These are phyloP conservation scores for Colius striatus DNA, from an alignment of 2,113 vertebrate species.

Conservation along the genomic window DNA sequence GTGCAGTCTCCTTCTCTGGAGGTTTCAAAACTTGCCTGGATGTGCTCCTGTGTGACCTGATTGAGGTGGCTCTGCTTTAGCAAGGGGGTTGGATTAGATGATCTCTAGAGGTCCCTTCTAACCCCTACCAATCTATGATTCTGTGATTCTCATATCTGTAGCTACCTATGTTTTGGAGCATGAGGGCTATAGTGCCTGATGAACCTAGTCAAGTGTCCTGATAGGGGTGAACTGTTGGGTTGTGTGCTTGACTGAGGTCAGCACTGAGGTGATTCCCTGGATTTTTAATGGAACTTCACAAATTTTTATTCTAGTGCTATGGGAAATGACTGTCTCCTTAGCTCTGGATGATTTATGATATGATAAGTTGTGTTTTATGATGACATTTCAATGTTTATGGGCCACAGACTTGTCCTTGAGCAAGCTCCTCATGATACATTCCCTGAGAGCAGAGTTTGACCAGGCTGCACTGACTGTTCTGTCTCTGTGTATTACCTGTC, in stretches of 20 bases:
- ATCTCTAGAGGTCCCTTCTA: no score
- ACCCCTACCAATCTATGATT: no score
- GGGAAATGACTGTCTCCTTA: not conserved
- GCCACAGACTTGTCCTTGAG: not conserved
- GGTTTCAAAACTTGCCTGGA: no score
- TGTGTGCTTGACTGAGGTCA: not conserved
- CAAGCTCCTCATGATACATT: rapidly evolving
- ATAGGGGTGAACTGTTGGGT: not conserved
- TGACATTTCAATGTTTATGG: not conserved
- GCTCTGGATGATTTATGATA: not conserved
- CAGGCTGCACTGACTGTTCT: not conserved
- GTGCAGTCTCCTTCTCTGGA: no score
- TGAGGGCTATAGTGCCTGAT: not conserved
- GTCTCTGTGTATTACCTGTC: rapidly evolving
- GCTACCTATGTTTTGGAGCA: not conserved
- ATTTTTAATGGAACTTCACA: not conserved
- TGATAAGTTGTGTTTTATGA: rapidly evolving
- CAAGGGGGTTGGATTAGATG: no score
- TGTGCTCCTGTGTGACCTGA: no score
- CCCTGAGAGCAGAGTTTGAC: not conserved
- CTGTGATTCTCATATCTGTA: not conserved
- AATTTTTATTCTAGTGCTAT: not conserved
- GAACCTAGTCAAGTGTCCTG: not conserved
- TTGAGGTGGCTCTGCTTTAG: no score
- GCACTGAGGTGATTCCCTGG: not conserved